Percentiles rank a stretch among this genome's conserved stretches.
phyloP scores from a whole-genome alignment of 1,140 invertebrate genomes.

The Heliconius melpomene region DNA sequence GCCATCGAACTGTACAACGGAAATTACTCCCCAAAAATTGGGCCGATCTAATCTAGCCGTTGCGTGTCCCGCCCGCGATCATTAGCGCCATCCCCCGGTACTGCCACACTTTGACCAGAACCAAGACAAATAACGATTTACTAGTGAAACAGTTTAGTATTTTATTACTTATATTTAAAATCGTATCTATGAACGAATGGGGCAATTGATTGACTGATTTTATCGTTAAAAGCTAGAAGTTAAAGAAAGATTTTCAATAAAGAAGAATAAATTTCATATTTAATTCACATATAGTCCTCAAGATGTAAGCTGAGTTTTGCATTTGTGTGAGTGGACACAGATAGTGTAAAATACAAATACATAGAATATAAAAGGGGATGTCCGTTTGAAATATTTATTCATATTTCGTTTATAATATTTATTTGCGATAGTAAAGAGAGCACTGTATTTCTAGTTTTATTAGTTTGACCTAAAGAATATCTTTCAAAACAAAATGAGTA shows the following conservation, averaged over 20 bases:
- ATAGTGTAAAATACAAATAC: not conserved
- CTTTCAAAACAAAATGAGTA: not conserved
- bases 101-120: slow-evolving; percentile 14
- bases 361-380: no score
- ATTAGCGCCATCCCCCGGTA: slow-evolving; percentile 50
- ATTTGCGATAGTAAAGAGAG: not conserved
- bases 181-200: not conserved
- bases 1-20: slow-evolving; percentile 58
- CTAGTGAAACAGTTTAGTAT: not conserved
- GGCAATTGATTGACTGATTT: not conserved
- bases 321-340: no score
- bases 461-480: not conserved
- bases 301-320: no score
- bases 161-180: not conserved
- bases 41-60: slow-evolving; percentile 69
- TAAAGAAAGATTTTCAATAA: no score
- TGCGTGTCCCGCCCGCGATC: slow-evolving; percentile 57
- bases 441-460: not conserved
- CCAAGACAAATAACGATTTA: slow-evolving; percentile 10
- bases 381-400: not conserved
- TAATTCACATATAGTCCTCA: no score
- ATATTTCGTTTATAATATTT: not conserved
- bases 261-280: no score
- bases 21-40: slow-evolving; percentile 66
- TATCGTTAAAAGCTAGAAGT: not conserved